phyloP scores from a whole-genome alignment of 2,797 vertebrate species.

The Steatocranus sp. region DNA sequence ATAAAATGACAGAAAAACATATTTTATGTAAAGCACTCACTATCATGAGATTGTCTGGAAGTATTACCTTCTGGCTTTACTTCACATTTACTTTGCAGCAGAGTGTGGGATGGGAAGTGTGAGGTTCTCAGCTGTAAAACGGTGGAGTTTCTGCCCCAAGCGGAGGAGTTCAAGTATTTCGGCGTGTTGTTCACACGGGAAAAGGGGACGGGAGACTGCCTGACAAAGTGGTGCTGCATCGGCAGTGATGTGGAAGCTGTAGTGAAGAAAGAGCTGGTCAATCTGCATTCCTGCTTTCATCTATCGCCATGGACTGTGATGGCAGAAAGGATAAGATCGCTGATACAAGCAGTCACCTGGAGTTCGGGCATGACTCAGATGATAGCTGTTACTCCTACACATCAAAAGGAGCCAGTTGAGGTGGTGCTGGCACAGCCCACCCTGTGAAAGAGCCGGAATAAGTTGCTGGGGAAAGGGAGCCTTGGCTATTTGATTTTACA shows the following conservation, averaged over 20 bases:
- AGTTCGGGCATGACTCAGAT: neutral
- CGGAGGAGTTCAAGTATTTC: neutral
- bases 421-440: neutral
- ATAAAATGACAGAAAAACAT: neutral
- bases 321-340: neutral
- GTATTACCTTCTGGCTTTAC: too few relatives aligned
- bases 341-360: neutral
- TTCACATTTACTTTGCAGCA: neutral
- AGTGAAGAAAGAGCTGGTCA: neutral
- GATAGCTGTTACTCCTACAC: fast-evolving
- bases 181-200: neutral
- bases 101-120: neutral
- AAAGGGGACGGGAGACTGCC: neutral
- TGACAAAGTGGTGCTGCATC: neutral
- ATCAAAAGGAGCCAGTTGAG: neutral
- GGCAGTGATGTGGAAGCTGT: neutral
- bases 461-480: neutral
- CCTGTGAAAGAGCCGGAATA: fast-evolving
- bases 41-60: neutral
- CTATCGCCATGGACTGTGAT: neutral
- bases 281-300: neutral
- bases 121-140: neutral
- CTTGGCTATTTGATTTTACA: neutral
- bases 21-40: neutral
- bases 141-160: neutral